These are phyloP conservation scores for Sebastes kiyomatsui DNA, from an alignment of 2,797 vertebrate species.

Conservation along the genomic window DNA sequence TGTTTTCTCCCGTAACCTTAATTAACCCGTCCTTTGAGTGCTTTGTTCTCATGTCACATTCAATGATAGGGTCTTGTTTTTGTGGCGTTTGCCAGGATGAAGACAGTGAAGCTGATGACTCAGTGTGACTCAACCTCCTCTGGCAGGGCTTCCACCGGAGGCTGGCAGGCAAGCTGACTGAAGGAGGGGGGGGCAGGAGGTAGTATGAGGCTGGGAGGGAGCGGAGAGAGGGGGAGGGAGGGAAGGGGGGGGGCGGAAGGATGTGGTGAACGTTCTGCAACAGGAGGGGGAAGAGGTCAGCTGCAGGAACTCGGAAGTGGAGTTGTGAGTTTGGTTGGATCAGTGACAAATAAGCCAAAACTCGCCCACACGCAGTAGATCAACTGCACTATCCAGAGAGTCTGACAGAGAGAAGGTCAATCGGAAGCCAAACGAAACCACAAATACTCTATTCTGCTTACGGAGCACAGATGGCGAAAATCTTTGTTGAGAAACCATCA, in stretches of 20 bases:
- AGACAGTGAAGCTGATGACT: constrained; percentile 72
- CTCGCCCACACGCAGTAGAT: constrained; percentile 49
- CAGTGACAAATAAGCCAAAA: constrained; percentile 53
- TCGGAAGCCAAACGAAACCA: constrained; percentile 41
- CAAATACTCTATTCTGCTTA: constrained; percentile 10
- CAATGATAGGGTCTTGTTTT: constrained; percentile 41
- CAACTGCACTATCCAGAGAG: constrained; percentile 27
- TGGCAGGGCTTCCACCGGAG: constrained; percentile 75
- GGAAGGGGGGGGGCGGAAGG: constrained; percentile 62
- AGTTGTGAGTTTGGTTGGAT: constrained; percentile 63
- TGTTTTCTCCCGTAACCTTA: constrained; percentile 33
- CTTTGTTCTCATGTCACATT: constrained; percentile 47
- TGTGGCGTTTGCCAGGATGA: constrained; percentile 54
- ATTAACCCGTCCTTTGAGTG: constrained; percentile 28
- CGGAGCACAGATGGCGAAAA: not conserved
- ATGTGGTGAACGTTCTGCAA: constrained; percentile 72
- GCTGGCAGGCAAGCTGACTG: constrained; percentile 57
- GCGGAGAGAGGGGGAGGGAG: not conserved
- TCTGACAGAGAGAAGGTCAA: constrained; percentile 32
- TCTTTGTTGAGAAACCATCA: not conserved
- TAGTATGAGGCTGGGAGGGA: constrained; percentile 44
- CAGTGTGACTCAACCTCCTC: constrained; percentile 78
- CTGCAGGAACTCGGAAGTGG: constrained; percentile 79
- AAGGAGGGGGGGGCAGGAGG: constrained; percentile 42
- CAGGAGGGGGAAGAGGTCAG: constrained; percentile 79